phyloP scores from a whole-genome alignment of 2,113 vertebrate genomes.

The Phaethon lepturus region DNA sequence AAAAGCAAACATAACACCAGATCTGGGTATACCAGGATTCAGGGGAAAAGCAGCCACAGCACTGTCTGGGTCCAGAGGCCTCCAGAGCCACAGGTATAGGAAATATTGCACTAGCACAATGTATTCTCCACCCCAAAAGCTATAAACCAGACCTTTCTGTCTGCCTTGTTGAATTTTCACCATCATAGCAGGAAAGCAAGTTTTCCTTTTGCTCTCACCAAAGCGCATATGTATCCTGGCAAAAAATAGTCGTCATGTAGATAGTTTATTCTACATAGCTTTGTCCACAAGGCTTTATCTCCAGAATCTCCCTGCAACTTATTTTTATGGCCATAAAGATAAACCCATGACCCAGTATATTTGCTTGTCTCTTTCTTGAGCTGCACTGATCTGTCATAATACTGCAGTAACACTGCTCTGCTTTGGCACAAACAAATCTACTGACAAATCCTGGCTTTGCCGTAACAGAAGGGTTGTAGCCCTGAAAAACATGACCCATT shows the following conservation, averaged over 20 bases:
- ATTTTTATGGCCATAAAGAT: not conserved
- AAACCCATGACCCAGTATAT: slow-evolving; percentile 6
- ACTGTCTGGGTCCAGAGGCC: not conserved
- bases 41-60: not conserved
- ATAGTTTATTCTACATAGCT: not conserved
- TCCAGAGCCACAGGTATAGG: not conserved
- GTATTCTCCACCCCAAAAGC: not conserved
- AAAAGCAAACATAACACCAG: not conserved
- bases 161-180: not conserved
- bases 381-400: not conserved
- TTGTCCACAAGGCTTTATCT: not conserved
- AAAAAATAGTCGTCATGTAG: not conserved
- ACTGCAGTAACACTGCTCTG: not conserved
- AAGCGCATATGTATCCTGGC: not conserved
- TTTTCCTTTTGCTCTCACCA: not conserved
- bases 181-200: not conserved
- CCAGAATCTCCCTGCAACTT: not conserved
- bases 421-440: not conserved
- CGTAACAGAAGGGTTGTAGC: not conserved
- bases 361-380: not conserved
- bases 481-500: not conserved
- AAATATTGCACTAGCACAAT: not conserved
- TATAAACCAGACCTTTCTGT: not conserved
- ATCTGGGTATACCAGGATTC: not conserved
- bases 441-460: not conserved